Conservation (phyloP, 2,888 invertebrate genomes). For the Netelia virgata region DNA sequence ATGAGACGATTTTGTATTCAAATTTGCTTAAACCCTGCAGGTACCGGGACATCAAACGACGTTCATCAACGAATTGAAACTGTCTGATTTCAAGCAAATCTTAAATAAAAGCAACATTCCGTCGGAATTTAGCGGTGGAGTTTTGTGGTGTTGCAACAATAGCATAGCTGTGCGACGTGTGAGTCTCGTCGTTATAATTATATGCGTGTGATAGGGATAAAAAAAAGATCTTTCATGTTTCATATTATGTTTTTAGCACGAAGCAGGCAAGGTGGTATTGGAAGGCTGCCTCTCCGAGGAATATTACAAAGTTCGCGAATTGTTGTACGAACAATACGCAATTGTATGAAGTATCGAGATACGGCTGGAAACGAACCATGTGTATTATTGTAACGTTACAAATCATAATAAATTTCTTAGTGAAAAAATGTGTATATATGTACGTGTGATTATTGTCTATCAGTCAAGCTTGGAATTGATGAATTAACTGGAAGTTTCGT, state of each 20-base stretch:
- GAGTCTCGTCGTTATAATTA: slow-evolving; percentile 73
- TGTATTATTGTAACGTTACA: slow-evolving; percentile 48
- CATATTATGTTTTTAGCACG: slow-evolving; percentile 87
- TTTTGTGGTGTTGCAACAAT: slow-evolving; percentile 97
- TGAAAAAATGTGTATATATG: slow-evolving; percentile 28
- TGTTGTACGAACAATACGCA: slow-evolving; percentile 98
- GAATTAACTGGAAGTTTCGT: background rate
- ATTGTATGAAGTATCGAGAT: slow-evolving; percentile 89
- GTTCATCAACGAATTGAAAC: slow-evolving; percentile 96
- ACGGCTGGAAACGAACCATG: background rate
- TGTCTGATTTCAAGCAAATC: slow-evolving; percentile 95
- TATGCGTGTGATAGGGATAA: background rate
- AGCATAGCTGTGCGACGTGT: slow-evolving; percentile 95
- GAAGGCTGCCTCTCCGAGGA: slow-evolving; percentile 98
- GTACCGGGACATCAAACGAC: slow-evolving; percentile 92
- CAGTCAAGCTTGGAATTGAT: background rate
- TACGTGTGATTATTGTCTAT: background rate
- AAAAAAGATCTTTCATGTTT: background rate
- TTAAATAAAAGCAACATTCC: slow-evolving; percentile 90
- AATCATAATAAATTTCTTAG: slow-evolving; percentile 58
- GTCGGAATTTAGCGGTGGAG: slow-evolving; percentile 96
- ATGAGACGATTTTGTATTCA: background rate
- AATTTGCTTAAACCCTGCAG: slow-evolving; percentile 62
- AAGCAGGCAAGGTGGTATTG: slow-evolving; percentile 95
- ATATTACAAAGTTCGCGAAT: slow-evolving; percentile 96